These are phyloP conservation scores for human (Homo sapiens) DNA, from an alignment of 2,113 vertebrate genomes.

Conservation along the genomic window GRCh38 chr21:10473001-10473500, in stretches of 20 bases:
- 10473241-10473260: conserved; percentile 44
- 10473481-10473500: too few species aligned
- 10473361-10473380: too few species aligned
- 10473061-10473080: conserved; percentile 72
- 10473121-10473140: conserved; percentile 74
- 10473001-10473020: conserved; percentile 80
- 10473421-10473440: too few species aligned
- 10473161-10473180: conserved; percentile 71
- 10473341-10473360: too few species aligned
- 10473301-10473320: too few species aligned
- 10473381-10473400: too few species aligned
- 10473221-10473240: conserved; percentile 76
- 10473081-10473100: conserved; percentile 79
- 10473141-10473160: conserved; percentile 78
- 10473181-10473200: conserved; percentile 82
- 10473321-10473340: too few species aligned
- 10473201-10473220: conserved; percentile 74
- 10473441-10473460: too few species aligned
- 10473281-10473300: too few species aligned
- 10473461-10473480: too few species aligned
- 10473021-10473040: conserved; percentile 76
- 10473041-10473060: conserved; percentile 75
- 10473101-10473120: conserved; percentile 66
- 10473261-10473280: conserved; percentile 44
- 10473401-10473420: too few species aligned